Base-by-base conservation (phyloP, 2,888 invertebrate genomes). In the Aporophyla lueneburgensis region DNA sequence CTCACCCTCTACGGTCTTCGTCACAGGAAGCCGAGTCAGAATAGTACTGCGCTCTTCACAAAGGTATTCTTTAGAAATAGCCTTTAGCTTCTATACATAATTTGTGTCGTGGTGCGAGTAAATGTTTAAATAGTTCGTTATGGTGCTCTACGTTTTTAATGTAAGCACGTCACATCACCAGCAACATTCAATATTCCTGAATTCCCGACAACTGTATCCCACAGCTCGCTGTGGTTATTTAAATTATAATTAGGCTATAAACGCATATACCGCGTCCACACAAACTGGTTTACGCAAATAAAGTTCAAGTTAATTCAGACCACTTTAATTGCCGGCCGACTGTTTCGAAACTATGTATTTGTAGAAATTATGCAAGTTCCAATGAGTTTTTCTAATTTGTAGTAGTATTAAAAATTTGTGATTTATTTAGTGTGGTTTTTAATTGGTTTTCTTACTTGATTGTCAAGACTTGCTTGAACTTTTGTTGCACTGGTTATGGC, bases 271-370 rank as follows among this genome's bases (percentile, higher is more conserved):
- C 46, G 77, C 85, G 72, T 71, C 61, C 59, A 58, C 74, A 63
- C 61, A 73, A 87, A 87, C 87, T 43, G 79, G 85, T 86, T 85
- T 71, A 81, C 80, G 88, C 81, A 79, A 87, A 84, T 86, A 87
- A 86, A 80, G 80, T 84, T 86, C 83, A 86, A 79, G 88, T 87
- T 84, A 76, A 82, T 72, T 72, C 43, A 40, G 24, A 24, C 27
- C 51, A 56, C 66, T 86, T 81, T 88, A 85, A 88, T 86, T 78
- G 80, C 78, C 62, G 63, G 56, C 27, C 33, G 77, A 68, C 63
- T 51, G 71, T 84, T 86, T 81, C 56, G n/a, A 74, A 84, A 82
- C 76, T 80, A 80, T 70, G 75, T 73, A 73, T 78, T 87, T 83
- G 86, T 81, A 73, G 71, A 72, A 75, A 80, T 84, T 78, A 81